Base-by-base conservation (phyloP, 2,113 vertebrate species). In the Eurypyga helias region DNA sequence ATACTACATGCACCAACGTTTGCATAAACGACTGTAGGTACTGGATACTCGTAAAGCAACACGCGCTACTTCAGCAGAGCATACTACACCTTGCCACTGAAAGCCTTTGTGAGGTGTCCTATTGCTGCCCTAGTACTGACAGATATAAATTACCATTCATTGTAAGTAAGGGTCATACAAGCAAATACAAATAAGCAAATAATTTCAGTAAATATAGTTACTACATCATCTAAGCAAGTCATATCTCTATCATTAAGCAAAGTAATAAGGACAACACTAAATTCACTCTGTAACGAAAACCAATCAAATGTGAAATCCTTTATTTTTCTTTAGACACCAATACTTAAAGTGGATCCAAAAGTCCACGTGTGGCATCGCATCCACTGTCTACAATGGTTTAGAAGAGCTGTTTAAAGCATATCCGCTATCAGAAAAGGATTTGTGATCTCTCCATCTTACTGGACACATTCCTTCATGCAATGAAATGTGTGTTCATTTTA, bases 171-270 rank as follows among this genome's bases (percentile, higher is more conserved):
- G 25, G 19, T 96, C 13, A 43, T 43, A 80, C 26, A 70, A 54
- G 49, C 45, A 81, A 96, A 81, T 19, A 81, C 16, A 69, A 72
- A 55, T n/a, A 72, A 58, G 23, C 34, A 67, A 71, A 86, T 75
- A 0, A 87, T 43, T 71, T 72, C 54, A 83, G 54, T 36, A 77
- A 80, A 34, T 4, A 33, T 11, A 67, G 54, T 13, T 91, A 61
- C 41, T 48, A 13, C n/a, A 89, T 60, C 11, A 76, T n/a, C 25
- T 79, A 66, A 58, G 19, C n/a, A 72, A 23, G 18, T 33, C n/a
- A 28, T 8, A n/a, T n/a, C 23, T 34, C 10, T 51, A 17, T 24
- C n/a, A 57, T 58, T 45, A 93, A 61, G 28, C 26, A 87, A 86
- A 87, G 60, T 8, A 33, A 49, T 64, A 51, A 72, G 15, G 23